These are phyloP conservation scores for Mormyrus iriodes DNA, from an alignment of 2,113 vertebrate species.

Conservation along the genomic window DNA sequence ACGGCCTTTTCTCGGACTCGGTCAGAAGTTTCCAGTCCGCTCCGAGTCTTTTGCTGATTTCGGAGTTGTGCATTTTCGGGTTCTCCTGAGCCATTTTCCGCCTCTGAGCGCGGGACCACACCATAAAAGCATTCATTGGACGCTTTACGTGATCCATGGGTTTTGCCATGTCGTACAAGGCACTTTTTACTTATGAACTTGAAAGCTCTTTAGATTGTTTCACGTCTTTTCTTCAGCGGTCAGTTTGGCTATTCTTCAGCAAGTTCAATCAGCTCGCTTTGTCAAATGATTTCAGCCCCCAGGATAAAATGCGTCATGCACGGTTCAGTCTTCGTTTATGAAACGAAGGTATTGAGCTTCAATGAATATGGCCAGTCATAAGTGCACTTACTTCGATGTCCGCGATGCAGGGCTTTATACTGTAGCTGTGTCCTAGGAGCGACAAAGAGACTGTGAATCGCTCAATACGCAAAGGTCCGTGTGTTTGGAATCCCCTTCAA, in stretches of 20 bases:
- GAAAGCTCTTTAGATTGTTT: neutral
- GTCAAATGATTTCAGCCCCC: neutral
- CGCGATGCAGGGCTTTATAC: conserved; percentile 49
- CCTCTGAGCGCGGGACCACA: conserved; percentile 72
- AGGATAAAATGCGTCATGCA: neutral
- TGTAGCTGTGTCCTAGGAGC: conserved; percentile 30
- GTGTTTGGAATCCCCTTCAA: conserved; percentile 8
- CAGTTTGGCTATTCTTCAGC: neutral
- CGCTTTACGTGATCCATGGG: conserved; percentile 76
- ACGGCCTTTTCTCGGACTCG: conserved; percentile 73
- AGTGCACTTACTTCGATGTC: conserved; percentile 43
- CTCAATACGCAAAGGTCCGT: neutral
- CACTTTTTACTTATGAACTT: conserved; percentile 6
- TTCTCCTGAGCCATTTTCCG: conserved; percentile 74
- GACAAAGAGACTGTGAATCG: neutral
- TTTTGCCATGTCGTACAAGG: conserved; percentile 64
- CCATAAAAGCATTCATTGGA: conserved; percentile 81
- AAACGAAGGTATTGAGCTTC: neutral
- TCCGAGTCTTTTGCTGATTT: conserved; percentile 70
- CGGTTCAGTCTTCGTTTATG: neutral
- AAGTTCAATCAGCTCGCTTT: neutral
- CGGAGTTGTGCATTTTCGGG: conserved; percentile 76
- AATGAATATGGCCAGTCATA: conserved; percentile 3
- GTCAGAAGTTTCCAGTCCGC: conserved; percentile 73
- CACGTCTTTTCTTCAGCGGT: neutral